Percentiles rank a stretch among this genome's conserved stretches.
phyloP scores from a whole-genome alignment of 2,113 vertebrate species.

The Zosterops pallidus region DNA sequence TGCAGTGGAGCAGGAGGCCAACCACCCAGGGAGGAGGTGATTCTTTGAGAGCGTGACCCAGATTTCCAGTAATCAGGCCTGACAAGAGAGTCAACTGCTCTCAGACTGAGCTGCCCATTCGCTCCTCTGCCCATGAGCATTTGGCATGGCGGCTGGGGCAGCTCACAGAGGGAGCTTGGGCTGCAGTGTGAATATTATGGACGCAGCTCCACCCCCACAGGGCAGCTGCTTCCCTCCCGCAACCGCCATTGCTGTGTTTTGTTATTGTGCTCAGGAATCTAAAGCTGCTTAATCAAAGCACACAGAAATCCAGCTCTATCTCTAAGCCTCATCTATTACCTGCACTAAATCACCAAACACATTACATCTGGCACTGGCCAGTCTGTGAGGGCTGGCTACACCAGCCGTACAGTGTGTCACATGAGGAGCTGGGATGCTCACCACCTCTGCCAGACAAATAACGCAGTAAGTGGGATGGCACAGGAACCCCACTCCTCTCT shows the following conservation, averaged over 20 bases:
- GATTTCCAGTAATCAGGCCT: constrained; percentile 51
- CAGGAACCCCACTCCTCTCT: background rate
- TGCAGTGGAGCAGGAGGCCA: background rate
- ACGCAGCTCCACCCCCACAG: background rate
- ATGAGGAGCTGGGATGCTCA: background rate
- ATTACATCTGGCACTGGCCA: background rate
- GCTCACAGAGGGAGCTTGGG: background rate
- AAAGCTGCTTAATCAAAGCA: constrained; percentile 23
- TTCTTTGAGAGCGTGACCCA: constrained; percentile 65
- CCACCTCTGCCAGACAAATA: background rate
- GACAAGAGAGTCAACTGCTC: constrained; percentile 15
- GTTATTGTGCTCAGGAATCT: background rate
- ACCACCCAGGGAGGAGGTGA: background rate
- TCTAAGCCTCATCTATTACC: background rate
- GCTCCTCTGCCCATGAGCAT: fast-evolving
- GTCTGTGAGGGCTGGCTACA: background rate
- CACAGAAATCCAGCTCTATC: background rate
- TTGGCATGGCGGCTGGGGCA: fast-evolving
- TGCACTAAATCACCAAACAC: background rate
- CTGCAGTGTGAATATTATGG: background rate
- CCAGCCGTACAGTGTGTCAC: background rate
- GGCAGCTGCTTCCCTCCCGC: background rate
- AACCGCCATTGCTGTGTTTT: background rate
- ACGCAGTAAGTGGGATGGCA: background rate
- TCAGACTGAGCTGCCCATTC: background rate